Conservation (phyloP, 2,113 vertebrate genomes). For the Patagioenas fasciata region DNA sequence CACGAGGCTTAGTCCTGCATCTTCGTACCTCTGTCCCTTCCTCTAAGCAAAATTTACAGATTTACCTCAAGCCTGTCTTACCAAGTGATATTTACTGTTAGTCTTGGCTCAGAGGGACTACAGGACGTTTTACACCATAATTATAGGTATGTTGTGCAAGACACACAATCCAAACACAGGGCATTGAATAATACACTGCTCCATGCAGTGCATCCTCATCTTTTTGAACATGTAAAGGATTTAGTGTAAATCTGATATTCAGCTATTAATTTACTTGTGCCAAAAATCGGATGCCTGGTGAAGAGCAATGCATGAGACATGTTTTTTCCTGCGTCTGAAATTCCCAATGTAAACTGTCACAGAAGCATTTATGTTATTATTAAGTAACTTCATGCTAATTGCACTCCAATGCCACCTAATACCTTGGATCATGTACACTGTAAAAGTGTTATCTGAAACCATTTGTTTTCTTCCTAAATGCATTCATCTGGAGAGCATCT, state of each 20-base stretch:
- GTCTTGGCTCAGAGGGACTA: background rate
- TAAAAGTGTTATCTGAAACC: background rate
- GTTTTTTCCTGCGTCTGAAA: background rate
- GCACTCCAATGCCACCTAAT: background rate
- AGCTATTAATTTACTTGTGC: background rate
- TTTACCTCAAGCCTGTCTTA: background rate
- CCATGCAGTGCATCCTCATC: background rate
- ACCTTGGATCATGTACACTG: background rate
- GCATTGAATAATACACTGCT: background rate
- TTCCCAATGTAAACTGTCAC: background rate
- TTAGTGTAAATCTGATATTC: background rate
- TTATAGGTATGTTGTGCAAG: background rate
- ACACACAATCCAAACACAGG: background rate
- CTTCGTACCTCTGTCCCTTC: background rate
- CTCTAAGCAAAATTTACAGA: background rate
- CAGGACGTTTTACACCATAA: background rate
- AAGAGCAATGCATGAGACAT: background rate
- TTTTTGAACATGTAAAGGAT: background rate
- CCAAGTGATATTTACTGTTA: background rate
- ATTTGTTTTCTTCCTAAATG: background rate
- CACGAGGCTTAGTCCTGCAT: rapidly evolving
- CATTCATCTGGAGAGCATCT: background rate
- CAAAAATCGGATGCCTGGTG: background rate
- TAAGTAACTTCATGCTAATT: background rate
- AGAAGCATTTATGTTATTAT: background rate